A percentile compares a stretch with the other conserved stretches of the same genome.
Evolutionary conservation across 2,888 invertebrate species (phyloP).

Genomic region (Tinea trinotella): DNA sequence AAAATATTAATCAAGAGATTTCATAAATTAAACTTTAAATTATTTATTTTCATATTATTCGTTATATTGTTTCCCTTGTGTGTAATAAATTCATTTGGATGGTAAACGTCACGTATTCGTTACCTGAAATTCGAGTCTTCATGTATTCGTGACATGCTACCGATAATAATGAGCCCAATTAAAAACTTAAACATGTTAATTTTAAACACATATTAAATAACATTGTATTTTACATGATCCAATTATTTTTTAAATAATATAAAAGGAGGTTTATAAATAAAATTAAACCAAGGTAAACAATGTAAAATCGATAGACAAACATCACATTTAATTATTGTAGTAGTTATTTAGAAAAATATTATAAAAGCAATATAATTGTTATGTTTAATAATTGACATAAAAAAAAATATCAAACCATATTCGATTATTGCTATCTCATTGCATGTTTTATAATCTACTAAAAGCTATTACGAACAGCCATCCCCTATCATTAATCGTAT

Average conservation of each 20-base stretch:
- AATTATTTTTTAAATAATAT: no score
- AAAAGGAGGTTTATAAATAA: no score
- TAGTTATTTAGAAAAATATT: no score
- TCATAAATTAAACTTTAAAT: neutral
- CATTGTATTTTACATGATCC: no score
- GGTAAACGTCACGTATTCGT: neutral
- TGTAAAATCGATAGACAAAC: no score
- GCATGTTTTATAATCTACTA: constrained; percentile 9
- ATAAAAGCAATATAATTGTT: no score
- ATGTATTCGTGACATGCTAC: neutral
- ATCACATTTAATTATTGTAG: no score
- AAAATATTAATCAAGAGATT: neutral
- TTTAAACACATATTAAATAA: neutral
- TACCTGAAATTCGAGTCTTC: neutral
- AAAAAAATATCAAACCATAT: constrained; percentile 1
- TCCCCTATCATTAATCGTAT: constrained; percentile 50
- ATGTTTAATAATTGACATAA: neutral
- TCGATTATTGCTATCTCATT: neutral
- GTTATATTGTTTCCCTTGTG: neutral
- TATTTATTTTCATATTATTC: neutral
- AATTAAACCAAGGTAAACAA: no score
- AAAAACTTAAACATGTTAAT: neutral
- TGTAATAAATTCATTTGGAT: neutral
- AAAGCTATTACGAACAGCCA: constrained; percentile 1
- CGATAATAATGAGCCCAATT: neutral